A percentile compares a stretch with the other conserved stretches of the same genome.
phyloP scores from a whole-genome alignment of 2,113 vertebrate species.

The Psittacus erithacus region DNA sequence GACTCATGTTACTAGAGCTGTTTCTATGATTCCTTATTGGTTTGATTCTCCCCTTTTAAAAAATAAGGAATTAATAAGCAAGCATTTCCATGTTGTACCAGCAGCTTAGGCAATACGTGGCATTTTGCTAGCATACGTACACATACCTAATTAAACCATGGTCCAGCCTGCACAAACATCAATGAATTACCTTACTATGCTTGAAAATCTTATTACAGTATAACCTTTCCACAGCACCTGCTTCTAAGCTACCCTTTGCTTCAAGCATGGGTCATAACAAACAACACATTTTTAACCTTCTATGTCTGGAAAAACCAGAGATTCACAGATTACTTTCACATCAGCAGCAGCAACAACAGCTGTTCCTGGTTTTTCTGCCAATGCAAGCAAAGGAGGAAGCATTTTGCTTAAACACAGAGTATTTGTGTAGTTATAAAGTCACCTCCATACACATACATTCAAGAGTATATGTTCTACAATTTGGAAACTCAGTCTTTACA shows the following conservation, averaged over 20 bases:
- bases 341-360: conserved; percentile 1
- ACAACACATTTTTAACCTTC: background rate
- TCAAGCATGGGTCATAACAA: background rate
- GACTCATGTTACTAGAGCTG: background rate
- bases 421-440: background rate
- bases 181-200: background rate
- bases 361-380: background rate
- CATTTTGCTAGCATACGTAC: background rate
- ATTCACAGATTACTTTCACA: background rate
- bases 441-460: background rate
- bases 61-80: background rate
- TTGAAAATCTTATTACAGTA: background rate
- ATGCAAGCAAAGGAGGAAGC: background rate
- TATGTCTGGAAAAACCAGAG: background rate
- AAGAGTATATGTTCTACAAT: background rate
- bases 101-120: background rate
- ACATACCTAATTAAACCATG: background rate
- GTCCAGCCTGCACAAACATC: background rate
- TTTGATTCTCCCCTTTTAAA: background rate
- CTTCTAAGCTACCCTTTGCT: background rate
- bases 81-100: background rate
- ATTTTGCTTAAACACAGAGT: background rate
- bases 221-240: background rate
- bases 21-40: background rate
- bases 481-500: background rate